Evolutionary conservation across 2,797 vertebrate genomes (phyloP), one percentile per base, ranked within the genome.

Genomic region (Dromococcyx pavoninus): DNA sequence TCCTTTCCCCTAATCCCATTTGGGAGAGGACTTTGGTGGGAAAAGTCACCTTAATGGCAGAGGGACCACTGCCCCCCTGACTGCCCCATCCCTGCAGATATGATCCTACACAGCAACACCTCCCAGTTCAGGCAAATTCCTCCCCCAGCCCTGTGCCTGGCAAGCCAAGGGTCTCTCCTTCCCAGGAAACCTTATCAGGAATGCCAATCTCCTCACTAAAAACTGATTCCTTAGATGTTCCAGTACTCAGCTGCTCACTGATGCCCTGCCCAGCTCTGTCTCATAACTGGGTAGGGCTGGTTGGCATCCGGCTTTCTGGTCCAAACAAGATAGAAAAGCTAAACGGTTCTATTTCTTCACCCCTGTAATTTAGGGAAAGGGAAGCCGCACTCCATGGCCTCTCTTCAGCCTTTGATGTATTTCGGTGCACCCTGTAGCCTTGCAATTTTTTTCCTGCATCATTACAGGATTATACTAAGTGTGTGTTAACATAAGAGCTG

Each of bases 361-460:
- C 12, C 61, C 66, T 94, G 0, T 90, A 56, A 91, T 88, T 91
- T 72, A 53, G 66, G 22, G 32, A 54, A 74, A 77, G 72, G 37
- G 18, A 88, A 88, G 50, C 77, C 61, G 27, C 24, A 22, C 30
- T 94, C 78, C 28, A 8, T 91, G 82, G 57, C 75, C 43, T 7
- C 37, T 86, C 67, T 78, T 75, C 35, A 86, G 73, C 35, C 70
- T 96, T 84, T 89, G 79, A 88, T 50, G 69, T 72, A 54, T 78
- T 81, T 62, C 5, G 4, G 43, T 71, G 57, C 71, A 72, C 25
- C 37, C 65, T 9, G 16, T 77, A 79, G 30, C 48, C 65, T 71
- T 79, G 61, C 33, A 71, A 56, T 71, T 92, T 89, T 71, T 2
- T 0, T 7, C n/a, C 69, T 28, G 30, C 53, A 69, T 85, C 67